Evolutionary conservation across 92 coral and sea anemone species (phyloP).

Genomic region (Anthopleura xanthogrammica): DNA sequence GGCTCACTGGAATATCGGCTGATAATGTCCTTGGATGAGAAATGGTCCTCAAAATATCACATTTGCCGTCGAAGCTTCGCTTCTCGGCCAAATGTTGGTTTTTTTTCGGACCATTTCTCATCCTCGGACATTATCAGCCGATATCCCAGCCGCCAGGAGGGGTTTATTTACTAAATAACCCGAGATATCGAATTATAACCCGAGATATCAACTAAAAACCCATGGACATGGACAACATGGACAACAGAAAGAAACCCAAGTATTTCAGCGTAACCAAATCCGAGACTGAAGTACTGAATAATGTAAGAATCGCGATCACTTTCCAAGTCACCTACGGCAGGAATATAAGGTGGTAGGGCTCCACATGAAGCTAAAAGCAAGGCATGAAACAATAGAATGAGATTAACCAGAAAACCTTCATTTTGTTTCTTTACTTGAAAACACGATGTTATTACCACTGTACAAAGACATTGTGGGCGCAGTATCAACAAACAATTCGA

Average conservation of each 20-base stretch:
- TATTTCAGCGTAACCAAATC: conserved; percentile 57
- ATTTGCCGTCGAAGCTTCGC: too few species aligned
- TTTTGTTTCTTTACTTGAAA: not conserved
- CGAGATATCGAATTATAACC: too few species aligned
- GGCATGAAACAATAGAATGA: not conserved
- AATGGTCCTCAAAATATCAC: too few species aligned
- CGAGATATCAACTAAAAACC: too few species aligned
- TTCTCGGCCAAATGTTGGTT: too few species aligned
- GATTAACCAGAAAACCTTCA: not conserved
- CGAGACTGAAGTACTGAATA: conserved; percentile 47
- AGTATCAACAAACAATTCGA: not conserved
- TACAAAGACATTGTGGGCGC: conserved; percentile 4
- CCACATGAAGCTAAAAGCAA: not conserved
- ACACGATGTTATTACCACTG: not conserved
- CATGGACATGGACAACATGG: conserved; percentile 62
- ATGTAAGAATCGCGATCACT: conserved; percentile 13
- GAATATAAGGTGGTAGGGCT: conserved; percentile 6
- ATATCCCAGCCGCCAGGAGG: too few species aligned
- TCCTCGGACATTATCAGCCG: too few species aligned
- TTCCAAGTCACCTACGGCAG: not conserved
- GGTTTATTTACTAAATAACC: too few species aligned
- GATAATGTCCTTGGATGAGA: too few species aligned
- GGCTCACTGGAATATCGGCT: too few species aligned
- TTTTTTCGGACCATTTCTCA: too few species aligned
- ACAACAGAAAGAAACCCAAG: conserved; percentile 46